Percentiles rank a stretch among this genome's conserved stretches.
These are phyloP conservation scores for Xyliphius kryptos DNA, from an alignment of 2,113 vertebrate species.

Conservation along the genomic window DNA sequence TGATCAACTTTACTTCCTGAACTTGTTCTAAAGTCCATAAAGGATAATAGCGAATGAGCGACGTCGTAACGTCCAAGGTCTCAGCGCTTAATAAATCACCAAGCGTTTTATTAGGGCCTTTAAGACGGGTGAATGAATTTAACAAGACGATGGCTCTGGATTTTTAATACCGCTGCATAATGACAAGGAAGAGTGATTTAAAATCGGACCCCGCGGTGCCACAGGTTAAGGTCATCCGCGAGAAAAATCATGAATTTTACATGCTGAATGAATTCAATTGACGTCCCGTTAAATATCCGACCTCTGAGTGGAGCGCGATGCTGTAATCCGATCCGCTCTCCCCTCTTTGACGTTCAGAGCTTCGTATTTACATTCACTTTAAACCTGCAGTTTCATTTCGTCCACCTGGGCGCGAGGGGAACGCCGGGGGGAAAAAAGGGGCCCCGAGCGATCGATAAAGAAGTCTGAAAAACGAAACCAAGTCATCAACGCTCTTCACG, in stretches of 20 bases:
- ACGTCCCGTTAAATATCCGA: neutral
- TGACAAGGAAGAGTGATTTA: conserved; percentile 10
- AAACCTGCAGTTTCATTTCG: neutral
- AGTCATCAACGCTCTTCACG: neutral
- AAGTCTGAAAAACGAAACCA: conserved; percentile 1
- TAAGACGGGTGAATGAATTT: conserved; percentile 33
- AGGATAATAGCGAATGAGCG: conserved; percentile 22
- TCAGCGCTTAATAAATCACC: conserved; percentile 32
- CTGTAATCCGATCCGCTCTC: neutral
- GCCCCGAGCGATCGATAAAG: conserved; percentile 10
- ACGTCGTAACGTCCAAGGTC: conserved; percentile 19
- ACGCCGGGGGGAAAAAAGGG: neutral
- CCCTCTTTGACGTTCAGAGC: neutral
- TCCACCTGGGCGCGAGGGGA: neutral
- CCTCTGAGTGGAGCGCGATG: neutral
- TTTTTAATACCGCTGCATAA: conserved; percentile 24
- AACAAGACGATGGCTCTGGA: conserved; percentile 23
- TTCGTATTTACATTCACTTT: neutral
- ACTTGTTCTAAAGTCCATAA: conserved; percentile 15
- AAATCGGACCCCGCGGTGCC: neutral
- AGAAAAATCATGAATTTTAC: conserved; percentile 3
- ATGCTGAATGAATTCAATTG: neutral
- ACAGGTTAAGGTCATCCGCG: conserved; percentile 26
- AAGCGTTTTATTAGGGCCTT: conserved; percentile 29
- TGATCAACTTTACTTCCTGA: neutral